phyloP scores from a whole-genome alignment of 2,797 vertebrate species.

The Syngnathus acus region DNA sequence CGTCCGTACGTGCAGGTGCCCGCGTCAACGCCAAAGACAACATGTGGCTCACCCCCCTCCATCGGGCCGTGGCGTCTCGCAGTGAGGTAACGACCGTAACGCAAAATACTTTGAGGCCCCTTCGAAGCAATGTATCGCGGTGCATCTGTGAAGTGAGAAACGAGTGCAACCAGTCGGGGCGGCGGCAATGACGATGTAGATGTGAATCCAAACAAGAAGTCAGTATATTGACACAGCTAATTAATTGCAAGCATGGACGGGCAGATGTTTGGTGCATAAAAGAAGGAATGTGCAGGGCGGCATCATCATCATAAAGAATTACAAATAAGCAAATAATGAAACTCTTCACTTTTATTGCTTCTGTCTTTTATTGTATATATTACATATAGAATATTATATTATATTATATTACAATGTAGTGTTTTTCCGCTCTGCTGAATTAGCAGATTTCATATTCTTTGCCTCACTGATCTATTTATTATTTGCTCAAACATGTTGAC shows the following conservation, averaged over 20 bases:
- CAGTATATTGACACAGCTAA: neutral
- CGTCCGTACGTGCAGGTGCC: constrained; percentile 72
- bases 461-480: neutral
- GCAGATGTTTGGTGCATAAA: neutral
- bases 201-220: neutral
- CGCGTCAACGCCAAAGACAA: constrained; percentile 97
- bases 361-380: no score
- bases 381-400: no score
- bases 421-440: neutral
- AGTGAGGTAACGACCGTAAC: constrained; percentile 75
- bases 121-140: neutral
- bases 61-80: constrained; percentile 90
- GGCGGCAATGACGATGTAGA: neutral
- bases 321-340: neutral
- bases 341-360: no score
- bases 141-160: neutral
- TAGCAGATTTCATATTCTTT: neutral
- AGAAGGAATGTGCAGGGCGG: neutral
- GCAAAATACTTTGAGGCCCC: neutral
- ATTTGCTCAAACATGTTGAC: neutral
- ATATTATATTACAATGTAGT: no score
- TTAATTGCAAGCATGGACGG: neutral
- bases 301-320: neutral
- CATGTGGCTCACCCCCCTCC: constrained; percentile 97
- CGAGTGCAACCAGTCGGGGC: neutral